Base-by-base conservation (phyloP, 1,140 invertebrate genomes). In the Proales similis region DNA sequence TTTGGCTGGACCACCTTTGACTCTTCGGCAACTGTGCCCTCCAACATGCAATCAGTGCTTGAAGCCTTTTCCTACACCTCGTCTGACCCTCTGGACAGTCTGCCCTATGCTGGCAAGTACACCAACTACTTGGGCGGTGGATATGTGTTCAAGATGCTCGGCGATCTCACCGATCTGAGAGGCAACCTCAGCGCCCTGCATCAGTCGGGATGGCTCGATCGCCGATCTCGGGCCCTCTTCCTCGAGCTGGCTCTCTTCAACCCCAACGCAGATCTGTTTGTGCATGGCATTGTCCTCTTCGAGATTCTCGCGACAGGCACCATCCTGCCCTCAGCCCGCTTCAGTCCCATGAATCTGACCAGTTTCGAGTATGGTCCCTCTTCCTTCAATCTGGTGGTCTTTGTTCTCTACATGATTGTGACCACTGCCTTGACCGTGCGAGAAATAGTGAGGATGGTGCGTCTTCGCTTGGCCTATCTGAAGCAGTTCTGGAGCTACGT, bases 171-270 rank as follows among this genome's bases (percentile, higher is more conserved):
- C 4, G 67, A 70, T 7, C 64, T 81, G 1, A 65, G 64, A 29
- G 53, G 66, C 4, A 70, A 73, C 36, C 67, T 81, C 22, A 61
- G 69, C 5, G 46, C 67, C 19, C 67, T 82, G 12, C 57, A 79
- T 48, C 63, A 65, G 0, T 66, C 75, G 48, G 65, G 70, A 22
- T 82, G 81, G 81, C 77, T 81, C 19, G 81, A 82, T 64, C 66
- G 69, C 45, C 70, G 74, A 42, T 81, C 81, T 1, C 64, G 81
- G 63, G 81, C 79, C 3, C 71, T 82, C 7, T 77, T 82, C 61
- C 69, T 80, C 3, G 80, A 82, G 65, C 80, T 82, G 66, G 79
- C 80, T 4, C 72, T 77, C 7, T 82, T 81, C 67, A 82, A 82
- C 67, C 75, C 80, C 1, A 76, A 80, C 60, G 70, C 82, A n/a